Base-by-base conservation (phyloP, 37 sponge, comb jelly and placozoan genomes). In the Crambe crambe region DNA sequence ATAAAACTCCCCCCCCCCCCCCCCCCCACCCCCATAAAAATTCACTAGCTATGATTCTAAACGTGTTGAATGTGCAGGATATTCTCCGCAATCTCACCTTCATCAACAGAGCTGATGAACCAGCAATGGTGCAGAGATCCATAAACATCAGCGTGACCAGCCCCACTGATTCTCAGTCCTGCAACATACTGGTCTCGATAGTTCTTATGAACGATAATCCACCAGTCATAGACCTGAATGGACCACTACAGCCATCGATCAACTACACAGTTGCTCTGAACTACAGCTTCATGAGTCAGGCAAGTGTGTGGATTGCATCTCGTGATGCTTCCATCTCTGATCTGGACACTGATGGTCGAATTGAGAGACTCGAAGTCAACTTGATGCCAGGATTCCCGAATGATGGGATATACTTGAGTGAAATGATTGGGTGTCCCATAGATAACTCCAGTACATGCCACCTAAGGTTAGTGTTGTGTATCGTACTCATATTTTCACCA, bases 191-290 rank as follows among this genome's bases (percentile, higher is more conserved):
- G 9, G 12, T 78, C 20, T 26, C 65, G 8, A 47, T 84, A 6
- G 10, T 17, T 4, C 60, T 42, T 17, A 17, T 84, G 79, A 89
- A 89, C 37, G 90, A 89, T 64, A 47, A 73, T 43, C 47, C 66
- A 41, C 83, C 83, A 3, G 66, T 60, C 0, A 54, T 73, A 1
- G 86, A 90, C 65, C 82, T 90, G 23, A 85, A 56, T 63, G 91
- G 91, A 0, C 74, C 82, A 6, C 57, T 15, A 0, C n/a, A 23
- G 17, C 67, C 80, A 25, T 62, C 69, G 8, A 59, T 36, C 58
- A 81, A 87, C 72, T 58, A 81, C 63, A 34, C 81, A 22, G 21
- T 62, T 9, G 25, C 63, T 70, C 51, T 81, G 1, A 57, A 35
- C 41, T 81, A 63, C 56, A 78, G 30, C 57, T 56, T 72, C 26